Base-by-base conservation (phyloP, 2,113 vertebrate genomes). In the Chamaetylas fuelleborni region DNA sequence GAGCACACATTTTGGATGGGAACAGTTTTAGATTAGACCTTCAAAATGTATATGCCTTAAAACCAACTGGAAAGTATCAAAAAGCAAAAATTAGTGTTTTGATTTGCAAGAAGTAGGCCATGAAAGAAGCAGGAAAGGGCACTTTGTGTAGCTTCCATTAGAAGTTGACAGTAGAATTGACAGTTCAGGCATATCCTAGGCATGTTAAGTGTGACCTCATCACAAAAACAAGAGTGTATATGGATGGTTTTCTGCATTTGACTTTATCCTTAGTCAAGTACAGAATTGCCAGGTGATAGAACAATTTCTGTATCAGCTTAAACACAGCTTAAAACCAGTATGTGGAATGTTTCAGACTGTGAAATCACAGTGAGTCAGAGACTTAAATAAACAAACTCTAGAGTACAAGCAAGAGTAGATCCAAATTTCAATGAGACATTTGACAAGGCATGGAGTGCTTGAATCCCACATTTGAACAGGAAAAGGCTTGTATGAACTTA, bases 281-380 rank as follows among this genome's bases (percentile, higher is more conserved):
- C 56, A 64, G 86, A 93, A 86, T 25, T 86, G 51, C 34, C 48
- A 71, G 19, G 51, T 92, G 76, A 77, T 47, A 96, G 67, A 78
- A 25, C 15, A 80, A 67, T 88, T 91, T 86, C 22, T 94, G 29
- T 66, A 73, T 66, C 54, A 72, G 36, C 70, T 76, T 86, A 76
- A 84, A 90, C 92, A 9, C 43, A 79, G 36, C 40, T 19, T 45
- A 45, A 45, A 45, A 74, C 23, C 33, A 86, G 31, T 64, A 84
- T 70, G 34, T 62, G 79, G 56, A 69, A 80, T 93, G 47, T 61
- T 92, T 94, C 79, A 73, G 79, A 57, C 45, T 95, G 76, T 91
- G 78, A 90, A 93, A 70, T 82, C 92, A 71, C 60, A 85, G 47
- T 57, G 61, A 47, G 51, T 90, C 29, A 88, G 19, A 19, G 19